Conservation (phyloP, 2,113 vertebrate species). For the Pedetes capensis region DNA sequence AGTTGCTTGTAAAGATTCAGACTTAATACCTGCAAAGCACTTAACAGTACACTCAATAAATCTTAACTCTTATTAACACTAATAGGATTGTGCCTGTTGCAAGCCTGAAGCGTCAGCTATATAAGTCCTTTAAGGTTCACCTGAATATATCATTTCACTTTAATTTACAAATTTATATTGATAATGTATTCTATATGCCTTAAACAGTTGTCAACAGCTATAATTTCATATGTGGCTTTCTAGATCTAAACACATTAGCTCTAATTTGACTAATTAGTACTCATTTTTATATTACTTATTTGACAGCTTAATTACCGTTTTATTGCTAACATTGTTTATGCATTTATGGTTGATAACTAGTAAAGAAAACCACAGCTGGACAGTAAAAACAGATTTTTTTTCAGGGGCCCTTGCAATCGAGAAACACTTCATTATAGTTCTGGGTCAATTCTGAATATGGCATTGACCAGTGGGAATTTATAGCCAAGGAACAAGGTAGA, state of each 20-base stretch:
- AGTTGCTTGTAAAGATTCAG: constrained; percentile 33
- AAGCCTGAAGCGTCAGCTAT: not conserved
- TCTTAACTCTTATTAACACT: constrained; percentile 4
- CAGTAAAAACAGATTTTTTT: not conserved
- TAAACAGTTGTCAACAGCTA: not conserved
- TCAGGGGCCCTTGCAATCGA: not conserved
- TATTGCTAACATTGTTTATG: not conserved
- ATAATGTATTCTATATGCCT: not conserved
- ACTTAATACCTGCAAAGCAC: not conserved
- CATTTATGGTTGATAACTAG: not conserved
- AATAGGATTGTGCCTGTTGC: constrained; percentile 38
- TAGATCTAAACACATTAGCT: constrained; percentile 21
- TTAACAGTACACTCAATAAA: not conserved
- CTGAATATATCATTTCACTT: not conserved
- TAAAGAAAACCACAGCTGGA: not conserved
- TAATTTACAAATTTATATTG: constrained; percentile 9
- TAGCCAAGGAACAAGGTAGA: not conserved
- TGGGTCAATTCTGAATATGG: not conserved
- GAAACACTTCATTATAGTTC: not conserved
- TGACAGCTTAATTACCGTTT: constrained; percentile 21
- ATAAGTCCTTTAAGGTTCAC: not conserved
- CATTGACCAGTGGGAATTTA: not conserved
- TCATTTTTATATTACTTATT: not conserved
- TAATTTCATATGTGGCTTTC: not conserved
- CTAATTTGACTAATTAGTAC: not conserved